Conservation (phyloP, 1,140 invertebrate genomes). For the Bombus balteatus region DNA sequence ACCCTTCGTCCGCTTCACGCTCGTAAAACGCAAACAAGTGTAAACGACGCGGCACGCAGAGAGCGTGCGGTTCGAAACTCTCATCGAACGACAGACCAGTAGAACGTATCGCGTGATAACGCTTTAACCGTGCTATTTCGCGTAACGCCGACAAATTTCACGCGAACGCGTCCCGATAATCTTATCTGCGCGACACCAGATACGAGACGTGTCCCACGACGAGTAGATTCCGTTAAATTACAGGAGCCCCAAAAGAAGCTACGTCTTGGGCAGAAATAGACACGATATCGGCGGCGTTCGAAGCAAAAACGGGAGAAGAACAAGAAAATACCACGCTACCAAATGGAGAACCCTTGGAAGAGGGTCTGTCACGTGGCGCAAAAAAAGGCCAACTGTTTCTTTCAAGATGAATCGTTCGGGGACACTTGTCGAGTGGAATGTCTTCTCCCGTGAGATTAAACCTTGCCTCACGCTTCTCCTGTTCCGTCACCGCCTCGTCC, state of each 20-base stretch:
- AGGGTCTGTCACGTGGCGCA: constrained; percentile 42
- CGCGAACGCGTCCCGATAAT: not conserved
- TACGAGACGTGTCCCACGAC: not conserved
- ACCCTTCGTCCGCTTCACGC: not conserved
- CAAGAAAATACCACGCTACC: constrained; percentile 27
- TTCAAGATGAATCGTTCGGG: constrained; percentile 68
- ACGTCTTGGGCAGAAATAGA: constrained; percentile 23
- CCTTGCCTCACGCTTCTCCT: constrained; percentile 30
- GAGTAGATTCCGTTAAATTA: constrained; percentile 41
- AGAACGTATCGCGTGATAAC: not conserved
- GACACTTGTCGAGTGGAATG: constrained; percentile 66
- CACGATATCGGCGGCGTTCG: constrained; percentile 12
- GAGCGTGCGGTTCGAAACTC: too few relatives aligned
- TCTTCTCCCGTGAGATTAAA: constrained; percentile 67
- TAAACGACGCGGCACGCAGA: not conserved
- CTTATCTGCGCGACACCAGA: not conserved
- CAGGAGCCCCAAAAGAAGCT: constrained; percentile 6
- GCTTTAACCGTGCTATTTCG: not conserved
- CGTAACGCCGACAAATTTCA: constrained; percentile 15
- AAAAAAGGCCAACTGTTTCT: constrained; percentile 61
- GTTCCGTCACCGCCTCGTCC: constrained; percentile 44
- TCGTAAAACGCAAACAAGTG: not conserved
- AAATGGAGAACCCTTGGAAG: constrained; percentile 18
- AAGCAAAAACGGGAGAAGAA: not conserved
- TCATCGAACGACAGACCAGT: too few relatives aligned